Evolutionary conservation across 2,797 vertebrate species (phyloP).

Genomic region (Sebastes glaucus): DNA sequence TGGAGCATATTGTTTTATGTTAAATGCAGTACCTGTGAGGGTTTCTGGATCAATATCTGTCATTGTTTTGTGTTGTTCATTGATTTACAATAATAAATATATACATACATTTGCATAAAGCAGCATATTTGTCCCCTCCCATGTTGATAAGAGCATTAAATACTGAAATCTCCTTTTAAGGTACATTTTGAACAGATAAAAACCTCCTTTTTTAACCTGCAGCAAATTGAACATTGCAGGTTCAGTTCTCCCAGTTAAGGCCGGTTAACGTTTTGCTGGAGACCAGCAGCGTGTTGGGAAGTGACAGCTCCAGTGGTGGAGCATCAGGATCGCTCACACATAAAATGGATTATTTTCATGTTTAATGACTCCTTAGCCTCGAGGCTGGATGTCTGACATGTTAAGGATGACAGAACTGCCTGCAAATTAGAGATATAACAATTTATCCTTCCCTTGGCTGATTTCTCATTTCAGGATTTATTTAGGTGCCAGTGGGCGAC

Average conservation of each 20-base stretch:
- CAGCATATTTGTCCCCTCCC: no score
- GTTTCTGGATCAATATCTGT: no score
- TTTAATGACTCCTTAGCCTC: constrained; percentile 1
- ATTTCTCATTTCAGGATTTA: background rate
- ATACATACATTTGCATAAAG: no score
- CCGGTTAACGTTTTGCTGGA: background rate
- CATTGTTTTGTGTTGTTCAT: no score
- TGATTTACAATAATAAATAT: no score
- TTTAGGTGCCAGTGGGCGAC: background rate
- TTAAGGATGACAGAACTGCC: background rate
- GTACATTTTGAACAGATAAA: no score
- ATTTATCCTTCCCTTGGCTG: background rate
- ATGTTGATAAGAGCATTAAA: no score
- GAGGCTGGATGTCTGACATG: background rate
- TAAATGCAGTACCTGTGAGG: no score
- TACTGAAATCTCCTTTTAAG: no score
- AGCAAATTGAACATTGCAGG: background rate
- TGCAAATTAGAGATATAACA: background rate
- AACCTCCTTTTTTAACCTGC: no score
- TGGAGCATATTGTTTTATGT: no score
- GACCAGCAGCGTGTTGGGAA: background rate
- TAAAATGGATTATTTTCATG: constrained; percentile 9
- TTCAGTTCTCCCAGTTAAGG: background rate
- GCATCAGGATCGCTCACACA: background rate
- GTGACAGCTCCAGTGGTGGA: background rate